Evolutionary conservation across 2,113 vertebrate genomes (phyloP).

Genomic region (Alces alces): DNA sequence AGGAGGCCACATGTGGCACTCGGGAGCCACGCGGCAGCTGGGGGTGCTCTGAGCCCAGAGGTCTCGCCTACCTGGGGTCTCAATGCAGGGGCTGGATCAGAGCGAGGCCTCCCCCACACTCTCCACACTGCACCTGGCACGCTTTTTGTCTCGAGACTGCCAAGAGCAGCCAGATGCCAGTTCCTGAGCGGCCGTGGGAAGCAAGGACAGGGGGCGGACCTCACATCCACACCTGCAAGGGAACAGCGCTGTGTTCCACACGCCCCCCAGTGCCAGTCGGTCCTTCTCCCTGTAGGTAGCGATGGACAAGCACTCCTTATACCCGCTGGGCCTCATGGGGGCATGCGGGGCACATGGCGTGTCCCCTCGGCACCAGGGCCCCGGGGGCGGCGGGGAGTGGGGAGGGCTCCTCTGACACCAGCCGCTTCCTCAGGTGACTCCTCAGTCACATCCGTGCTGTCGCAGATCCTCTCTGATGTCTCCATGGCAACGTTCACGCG

Average conservation of each 20-base stretch:
- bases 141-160: not conserved
- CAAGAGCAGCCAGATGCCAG: not conserved
- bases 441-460: not conserved
- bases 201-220: not conserved
- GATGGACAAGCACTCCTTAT: constrained; percentile 85
- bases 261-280: accelerated
- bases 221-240: not conserved
- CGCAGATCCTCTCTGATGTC: not conserved
- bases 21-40: not conserved
- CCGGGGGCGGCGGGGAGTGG: no score
- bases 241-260: not conserved
- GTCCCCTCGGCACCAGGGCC: not conserved
- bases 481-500: constrained; percentile 60
- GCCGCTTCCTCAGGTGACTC: not conserved
- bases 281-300: not conserved
- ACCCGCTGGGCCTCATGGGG: constrained; percentile 88
- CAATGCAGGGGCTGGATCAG: not conserved
- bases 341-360: not conserved
- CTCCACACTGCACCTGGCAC: not conserved
- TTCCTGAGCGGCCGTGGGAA: not conserved
- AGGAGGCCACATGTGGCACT: not conserved
- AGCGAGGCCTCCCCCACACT: not conserved
- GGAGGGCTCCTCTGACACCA: not conserved
- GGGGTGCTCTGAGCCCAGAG: not conserved
- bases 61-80: not conserved